Conservation (phyloP, 2,797 vertebrate species). For the Tachyglossus aculeatus region DNA sequence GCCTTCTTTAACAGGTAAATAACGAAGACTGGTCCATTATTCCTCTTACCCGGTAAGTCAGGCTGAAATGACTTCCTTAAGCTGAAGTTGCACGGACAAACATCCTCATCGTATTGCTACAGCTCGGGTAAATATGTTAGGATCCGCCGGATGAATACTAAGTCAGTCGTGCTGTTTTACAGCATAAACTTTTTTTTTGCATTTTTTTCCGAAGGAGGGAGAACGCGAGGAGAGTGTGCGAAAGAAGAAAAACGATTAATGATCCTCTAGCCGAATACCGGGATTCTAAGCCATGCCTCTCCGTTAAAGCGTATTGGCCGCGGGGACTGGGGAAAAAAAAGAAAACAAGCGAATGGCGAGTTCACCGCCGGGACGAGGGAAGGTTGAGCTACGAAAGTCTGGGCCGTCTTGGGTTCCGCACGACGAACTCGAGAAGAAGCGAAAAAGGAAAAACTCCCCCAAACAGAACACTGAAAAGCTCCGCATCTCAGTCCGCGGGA, state of each 20-base stretch:
- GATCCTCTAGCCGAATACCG: constrained; percentile 66
- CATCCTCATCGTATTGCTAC: constrained; percentile 75
- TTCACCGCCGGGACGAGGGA: constrained; percentile 56
- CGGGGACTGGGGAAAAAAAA: constrained; percentile 60
- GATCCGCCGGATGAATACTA: constrained; percentile 72
- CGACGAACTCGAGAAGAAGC: constrained; percentile 48
- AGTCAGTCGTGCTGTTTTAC: constrained; percentile 73
- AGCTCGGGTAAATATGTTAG: constrained; percentile 70
- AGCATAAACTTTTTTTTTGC: constrained; percentile 64
- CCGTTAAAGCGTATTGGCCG: constrained; percentile 68
- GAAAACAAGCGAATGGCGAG: constrained; percentile 48
- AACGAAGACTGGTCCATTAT: constrained; percentile 77
- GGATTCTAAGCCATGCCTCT: constrained; percentile 71
- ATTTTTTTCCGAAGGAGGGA: constrained; percentile 67
- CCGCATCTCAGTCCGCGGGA: constrained; percentile 44
- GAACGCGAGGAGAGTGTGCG: constrained; percentile 70
- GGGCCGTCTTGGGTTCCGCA: constrained; percentile 44
- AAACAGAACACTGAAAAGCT: constrained; percentile 54
- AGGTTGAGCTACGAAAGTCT: constrained; percentile 38
- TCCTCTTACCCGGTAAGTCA: constrained; percentile 70
- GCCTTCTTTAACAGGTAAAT: constrained; percentile 71
- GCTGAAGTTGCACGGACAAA: constrained; percentile 74
- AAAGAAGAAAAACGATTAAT: constrained; percentile 65
- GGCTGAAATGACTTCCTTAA: constrained; percentile 81
- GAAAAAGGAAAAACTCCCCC: constrained; percentile 41